phyloP scores from a whole-genome alignment of 1,140 invertebrate genomes.

The Mamestra configurata region DNA sequence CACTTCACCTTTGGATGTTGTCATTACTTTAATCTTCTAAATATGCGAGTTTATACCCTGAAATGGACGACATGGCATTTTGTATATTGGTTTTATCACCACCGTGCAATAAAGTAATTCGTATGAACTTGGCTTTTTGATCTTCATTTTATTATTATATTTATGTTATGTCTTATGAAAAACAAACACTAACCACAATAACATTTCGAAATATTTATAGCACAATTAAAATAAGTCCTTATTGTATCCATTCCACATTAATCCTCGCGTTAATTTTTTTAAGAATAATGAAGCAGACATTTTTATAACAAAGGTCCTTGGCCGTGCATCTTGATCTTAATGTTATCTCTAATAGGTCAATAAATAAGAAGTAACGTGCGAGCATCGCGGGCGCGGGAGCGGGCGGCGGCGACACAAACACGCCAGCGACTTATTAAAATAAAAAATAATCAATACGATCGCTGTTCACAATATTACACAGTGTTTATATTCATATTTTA shows the following conservation, averaged over 20 bases:
- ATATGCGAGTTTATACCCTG: background rate
- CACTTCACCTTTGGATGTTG: background rate
- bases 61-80: background rate
- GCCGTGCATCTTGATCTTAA: slow-evolving; percentile 88
- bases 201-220: slow-evolving; percentile 51
- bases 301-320: slow-evolving; percentile 88
- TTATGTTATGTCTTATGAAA: background rate
- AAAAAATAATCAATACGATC: slow-evolving; percentile 78
- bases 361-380: slow-evolving; percentile 87
- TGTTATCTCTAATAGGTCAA: slow-evolving; percentile 88
- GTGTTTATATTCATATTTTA: slow-evolving; percentile 68
- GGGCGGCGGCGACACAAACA: slow-evolving; percentile 75
- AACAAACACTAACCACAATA: slow-evolving; percentile 9
- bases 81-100: slow-evolving; percentile 1
- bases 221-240: slow-evolving; percentile 31
- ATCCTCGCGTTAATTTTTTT: slow-evolving; percentile 77
- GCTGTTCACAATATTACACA: slow-evolving; percentile 76
- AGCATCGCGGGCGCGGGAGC: slow-evolving; percentile 68
- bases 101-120: background rate
- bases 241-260: slow-evolving; percentile 70
- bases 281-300: slow-evolving; percentile 87
- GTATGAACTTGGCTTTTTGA: slow-evolving; percentile 1
- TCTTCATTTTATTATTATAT: slow-evolving; percentile 5
- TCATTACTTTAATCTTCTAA: background rate
- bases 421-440: slow-evolving; percentile 81